Percentiles rank a stretch among this genome's conserved stretches.
phyloP scores from a whole-genome alignment of 1,140 invertebrate species.

The Zaprionus taronus region DNA sequence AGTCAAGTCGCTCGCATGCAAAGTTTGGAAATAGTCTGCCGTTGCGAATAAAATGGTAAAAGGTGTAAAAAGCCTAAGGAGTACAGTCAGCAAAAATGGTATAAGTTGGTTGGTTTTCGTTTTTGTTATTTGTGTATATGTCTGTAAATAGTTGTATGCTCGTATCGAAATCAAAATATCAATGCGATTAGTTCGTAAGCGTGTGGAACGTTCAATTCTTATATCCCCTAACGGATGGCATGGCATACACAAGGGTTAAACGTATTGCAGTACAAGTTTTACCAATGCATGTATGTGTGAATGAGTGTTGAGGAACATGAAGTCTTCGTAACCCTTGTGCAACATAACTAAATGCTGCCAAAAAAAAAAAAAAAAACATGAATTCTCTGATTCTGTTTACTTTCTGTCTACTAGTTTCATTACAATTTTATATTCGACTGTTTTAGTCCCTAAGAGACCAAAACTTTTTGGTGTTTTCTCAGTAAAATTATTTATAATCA shows the following conservation, averaged over 20 bases:
- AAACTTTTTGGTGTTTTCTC: constrained; percentile 37
- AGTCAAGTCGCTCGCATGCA: constrained; percentile 55
- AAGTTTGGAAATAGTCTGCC: constrained; percentile 62
- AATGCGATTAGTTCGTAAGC: constrained; percentile 17
- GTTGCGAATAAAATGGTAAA: constrained; percentile 79
- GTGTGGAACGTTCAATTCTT: constrained; percentile 33
- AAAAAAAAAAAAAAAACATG: constrained; percentile 22
- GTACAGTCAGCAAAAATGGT: constrained; percentile 81
- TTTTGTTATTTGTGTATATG: constrained; percentile 27
- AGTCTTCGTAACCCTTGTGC: constrained; percentile 60
- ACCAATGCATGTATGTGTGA: constrained; percentile 14
- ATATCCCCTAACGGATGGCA: constrained; percentile 26
- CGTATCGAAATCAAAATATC: constrained; percentile 16
- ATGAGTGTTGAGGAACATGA: constrained; percentile 36
- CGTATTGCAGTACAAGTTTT: constrained; percentile 21
- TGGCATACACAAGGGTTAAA: constrained; percentile 37
- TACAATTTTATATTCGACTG: constrained; percentile 14
- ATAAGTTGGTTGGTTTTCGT: constrained; percentile 66
- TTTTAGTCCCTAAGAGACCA: constrained; percentile 10
- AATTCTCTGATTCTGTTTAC: not conserved
- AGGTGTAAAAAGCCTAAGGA: constrained; percentile 82
- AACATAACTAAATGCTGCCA: constrained; percentile 52
- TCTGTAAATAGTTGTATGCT: constrained; percentile 66
- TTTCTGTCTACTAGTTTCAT: constrained; percentile 47
- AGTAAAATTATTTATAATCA: constrained; percentile 57